Conservation (phyloP, 2,797 vertebrate genomes). For the Simalia tracyae region DNA sequence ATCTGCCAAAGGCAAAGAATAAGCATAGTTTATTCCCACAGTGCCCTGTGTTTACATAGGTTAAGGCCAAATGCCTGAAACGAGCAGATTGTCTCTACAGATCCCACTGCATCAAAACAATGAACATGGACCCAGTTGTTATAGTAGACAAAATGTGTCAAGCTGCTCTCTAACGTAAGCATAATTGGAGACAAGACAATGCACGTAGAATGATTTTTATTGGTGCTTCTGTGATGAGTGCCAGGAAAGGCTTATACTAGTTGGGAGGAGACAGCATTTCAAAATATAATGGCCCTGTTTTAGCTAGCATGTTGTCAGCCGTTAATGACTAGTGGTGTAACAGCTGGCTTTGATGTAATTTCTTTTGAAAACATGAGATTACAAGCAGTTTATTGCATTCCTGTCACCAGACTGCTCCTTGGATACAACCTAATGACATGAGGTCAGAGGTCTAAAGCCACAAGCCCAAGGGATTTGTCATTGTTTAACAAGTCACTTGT, state of each 20-base stretch:
- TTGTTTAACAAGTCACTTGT: conserved; percentile 75
- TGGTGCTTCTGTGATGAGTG: conserved; percentile 28
- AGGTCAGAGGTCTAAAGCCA: conserved; percentile 86
- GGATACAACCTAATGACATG: conserved; percentile 76
- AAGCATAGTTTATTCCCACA: neutral
- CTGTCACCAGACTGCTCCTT: conserved; percentile 72
- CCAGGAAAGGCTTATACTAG: conserved; percentile 16
- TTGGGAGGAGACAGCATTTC: conserved; percentile 52
- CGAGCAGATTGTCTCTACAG: neutral
- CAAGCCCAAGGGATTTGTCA: conserved; percentile 74
- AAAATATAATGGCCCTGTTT: conserved; percentile 64
- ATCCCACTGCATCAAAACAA: neutral
- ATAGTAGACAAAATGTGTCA: conserved; percentile 48
- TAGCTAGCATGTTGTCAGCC: conserved; percentile 65
- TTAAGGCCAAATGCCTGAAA: neutral
- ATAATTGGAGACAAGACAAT: conserved; percentile 19
- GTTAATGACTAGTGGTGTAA: conserved; percentile 65
- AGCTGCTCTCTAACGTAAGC: neutral
- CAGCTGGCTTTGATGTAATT: conserved; percentile 73
- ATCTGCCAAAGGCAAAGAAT: neutral
- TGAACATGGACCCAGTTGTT: neutral
- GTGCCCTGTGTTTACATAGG: neutral
- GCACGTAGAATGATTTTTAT: conserved; percentile 40
- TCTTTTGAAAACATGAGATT: conserved; percentile 75
- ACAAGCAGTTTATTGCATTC: conserved; percentile 74